Percentiles rank a stretch among this genome's conserved stretches.
These are phyloP conservation scores for Spongilla lacustris DNA, from an alignment of 37 sponge, comb jelly and placozoan genomes.

Conservation along the genomic window DNA sequence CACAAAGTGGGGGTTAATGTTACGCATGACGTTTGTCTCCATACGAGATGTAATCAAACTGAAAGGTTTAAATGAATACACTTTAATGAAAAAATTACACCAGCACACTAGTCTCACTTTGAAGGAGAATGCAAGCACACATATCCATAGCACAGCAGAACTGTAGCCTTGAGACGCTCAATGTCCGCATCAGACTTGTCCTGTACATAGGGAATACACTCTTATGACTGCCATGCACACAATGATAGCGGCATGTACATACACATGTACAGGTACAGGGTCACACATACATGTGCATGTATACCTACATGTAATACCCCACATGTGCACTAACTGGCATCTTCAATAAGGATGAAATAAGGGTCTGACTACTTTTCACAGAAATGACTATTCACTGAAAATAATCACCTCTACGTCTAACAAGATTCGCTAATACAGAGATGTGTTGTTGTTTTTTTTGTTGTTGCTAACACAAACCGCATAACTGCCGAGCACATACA, in stretches of 20 bases:
- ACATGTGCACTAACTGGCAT: too few relatives aligned
- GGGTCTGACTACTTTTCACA: too few relatives aligned
- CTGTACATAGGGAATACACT: conserved; percentile 8
- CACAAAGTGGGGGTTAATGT: conserved; percentile 94
- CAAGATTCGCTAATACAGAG: too few relatives aligned
- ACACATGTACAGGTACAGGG: neutral
- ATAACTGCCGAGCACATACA: neutral
- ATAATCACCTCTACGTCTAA: too few relatives aligned
- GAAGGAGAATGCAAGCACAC: conserved; percentile 91
- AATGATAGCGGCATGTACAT: too few relatives aligned
- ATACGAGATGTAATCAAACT: conserved; percentile 92
- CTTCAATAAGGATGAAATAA: too few relatives aligned
- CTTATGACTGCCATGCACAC: too few relatives aligned
- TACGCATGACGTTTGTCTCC: conserved; percentile 90
- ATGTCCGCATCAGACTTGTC: conserved; percentile 94
- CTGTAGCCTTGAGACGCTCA: conserved; percentile 94
- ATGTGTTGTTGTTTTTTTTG: too few relatives aligned
- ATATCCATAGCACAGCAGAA: conserved; percentile 94
- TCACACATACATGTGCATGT: neutral
- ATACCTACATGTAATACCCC: neutral
- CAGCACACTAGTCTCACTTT: conserved; percentile 44
- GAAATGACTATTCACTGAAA: too few relatives aligned
- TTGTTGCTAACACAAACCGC: too few relatives aligned
- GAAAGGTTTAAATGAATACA: neutral
- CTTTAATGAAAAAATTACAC: neutral